phyloP scores from a whole-genome alignment of 2,888 invertebrate genomes.

The Leucophenga maculata region DNA sequence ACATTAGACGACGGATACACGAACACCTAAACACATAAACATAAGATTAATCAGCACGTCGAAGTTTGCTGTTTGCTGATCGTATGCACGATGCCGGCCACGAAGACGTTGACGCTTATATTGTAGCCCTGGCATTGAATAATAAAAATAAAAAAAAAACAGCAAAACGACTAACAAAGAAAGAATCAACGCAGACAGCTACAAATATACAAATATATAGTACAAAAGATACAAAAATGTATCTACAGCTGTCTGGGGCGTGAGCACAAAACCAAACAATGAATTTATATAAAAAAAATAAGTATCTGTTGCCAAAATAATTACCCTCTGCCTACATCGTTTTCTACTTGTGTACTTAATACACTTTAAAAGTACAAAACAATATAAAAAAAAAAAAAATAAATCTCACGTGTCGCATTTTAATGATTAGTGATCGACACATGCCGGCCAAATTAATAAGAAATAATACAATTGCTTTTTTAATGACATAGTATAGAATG shows the following conservation, averaged over 20 bases:
- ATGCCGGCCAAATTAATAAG: too few species aligned
- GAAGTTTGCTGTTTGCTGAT: neutral
- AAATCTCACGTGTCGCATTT: too few species aligned
- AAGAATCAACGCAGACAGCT: neutral
- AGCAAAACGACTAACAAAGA: conserved; percentile 3
- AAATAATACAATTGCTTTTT: too few species aligned
- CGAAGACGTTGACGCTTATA: neutral
- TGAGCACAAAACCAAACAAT: too few species aligned
- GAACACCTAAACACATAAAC: neutral
- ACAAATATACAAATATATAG: neutral
- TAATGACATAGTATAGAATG: too few species aligned
- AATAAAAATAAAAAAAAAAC: conserved; percentile 8
- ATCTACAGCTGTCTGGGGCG: neutral
- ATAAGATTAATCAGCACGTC: neutral
- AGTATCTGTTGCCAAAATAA: too few species aligned
- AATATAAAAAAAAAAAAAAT: too few species aligned
- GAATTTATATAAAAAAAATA: too few species aligned
- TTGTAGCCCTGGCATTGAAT: conserved; percentile 26
- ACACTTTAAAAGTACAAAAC: too few species aligned
- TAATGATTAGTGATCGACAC: too few species aligned
- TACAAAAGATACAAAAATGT: neutral
- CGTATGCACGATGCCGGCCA: conserved; percentile 30
- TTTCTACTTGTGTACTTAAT: too few species aligned
- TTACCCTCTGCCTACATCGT: too few species aligned
- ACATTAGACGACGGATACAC: neutral